These are phyloP conservation scores for Cryptoprocta ferox DNA, from an alignment of 2,797 vertebrate species.

Conservation along the genomic window DNA sequence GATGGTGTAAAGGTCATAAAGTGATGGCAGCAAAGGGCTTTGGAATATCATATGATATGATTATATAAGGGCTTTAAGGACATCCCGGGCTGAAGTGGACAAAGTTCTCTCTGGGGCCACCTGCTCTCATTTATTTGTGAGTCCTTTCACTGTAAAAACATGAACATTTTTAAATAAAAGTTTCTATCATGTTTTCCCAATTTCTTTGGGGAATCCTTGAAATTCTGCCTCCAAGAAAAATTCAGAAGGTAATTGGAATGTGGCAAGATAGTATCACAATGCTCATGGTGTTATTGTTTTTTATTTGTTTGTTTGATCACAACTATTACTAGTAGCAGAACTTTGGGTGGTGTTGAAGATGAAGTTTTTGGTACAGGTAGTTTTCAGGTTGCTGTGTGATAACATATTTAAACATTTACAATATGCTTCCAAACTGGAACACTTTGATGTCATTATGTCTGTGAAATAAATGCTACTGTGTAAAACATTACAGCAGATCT, in stretches of 20 bases:
- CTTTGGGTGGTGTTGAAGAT: background rate
- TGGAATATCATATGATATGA: background rate
- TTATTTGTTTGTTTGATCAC: background rate
- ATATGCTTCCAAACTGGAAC: constrained; percentile 67
- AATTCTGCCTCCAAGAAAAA: constrained; percentile 22
- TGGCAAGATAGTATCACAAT: background rate
- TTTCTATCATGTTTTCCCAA: background rate
- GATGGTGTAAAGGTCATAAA: background rate
- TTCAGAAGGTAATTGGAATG: background rate
- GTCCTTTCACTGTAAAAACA: constrained; percentile 11
- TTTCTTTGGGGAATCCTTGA: background rate
- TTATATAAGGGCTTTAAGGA: background rate
- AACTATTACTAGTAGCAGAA: background rate
- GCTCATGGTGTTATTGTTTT: background rate
- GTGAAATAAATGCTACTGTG: constrained; percentile 79
- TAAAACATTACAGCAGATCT: constrained; percentile 80
- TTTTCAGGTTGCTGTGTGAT: constrained; percentile 70
- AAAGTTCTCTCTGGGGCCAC: background rate
- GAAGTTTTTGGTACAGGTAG: constrained; percentile 55
- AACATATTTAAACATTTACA: constrained; percentile 64
- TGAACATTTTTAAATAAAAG: background rate
- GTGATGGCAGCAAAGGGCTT: background rate
- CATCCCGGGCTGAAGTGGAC: background rate
- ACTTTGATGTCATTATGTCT: constrained; percentile 66
- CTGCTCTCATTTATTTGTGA: background rate